Evolutionary conservation across 1,140 invertebrate genomes (phyloP), one percentile per base, ranked within the genome.

Genomic region (Caerostris darwini): DNA sequence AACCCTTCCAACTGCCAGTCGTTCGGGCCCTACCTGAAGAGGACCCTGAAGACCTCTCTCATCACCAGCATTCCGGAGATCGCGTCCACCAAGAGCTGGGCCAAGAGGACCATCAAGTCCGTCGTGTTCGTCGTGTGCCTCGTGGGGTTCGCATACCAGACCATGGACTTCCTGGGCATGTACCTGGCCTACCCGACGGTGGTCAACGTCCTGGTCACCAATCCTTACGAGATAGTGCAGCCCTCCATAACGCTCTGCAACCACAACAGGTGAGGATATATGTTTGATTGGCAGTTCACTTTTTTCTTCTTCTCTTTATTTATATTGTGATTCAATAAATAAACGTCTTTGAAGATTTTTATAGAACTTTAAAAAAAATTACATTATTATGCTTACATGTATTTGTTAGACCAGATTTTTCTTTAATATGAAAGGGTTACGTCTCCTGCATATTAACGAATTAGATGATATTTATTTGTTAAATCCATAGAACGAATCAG

Each of bases 61-160:
- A 93, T 93, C 10, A 93, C 92, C 4, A 93, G 92, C 19, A 58
- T 93, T 17, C 92, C 92, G 59, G 92, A 88, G 54, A 93, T 93
- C 7, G 92, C 92, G 7, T 4, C 69, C 12, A 88, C 7, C 10
- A 87, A 71, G 12, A 93, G 83, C 34, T 87, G 61, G 67, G 12
- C 50, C 0, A 93, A 88, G 53, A 71, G 50, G 10, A 10, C 71
- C 5, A 54, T 93, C 50, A 93, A 93, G 69, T 88, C 77, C 12
- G 17, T 61, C 3, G 83, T 93, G 12, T 88, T 88, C 67, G 17
- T 88, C 34, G 3, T 69, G 10, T 93, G 92, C 85, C 3, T 88
- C n/a, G 50, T 87, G 3, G 92, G 92, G 17, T 93, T 93, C n/a
- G 14, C n/a, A n/a, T 93, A 93, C 67, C 92, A 93, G 10, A 88